phyloP scores from a whole-genome alignment of 2,888 invertebrate genomes.

The Anodontia alba region DNA sequence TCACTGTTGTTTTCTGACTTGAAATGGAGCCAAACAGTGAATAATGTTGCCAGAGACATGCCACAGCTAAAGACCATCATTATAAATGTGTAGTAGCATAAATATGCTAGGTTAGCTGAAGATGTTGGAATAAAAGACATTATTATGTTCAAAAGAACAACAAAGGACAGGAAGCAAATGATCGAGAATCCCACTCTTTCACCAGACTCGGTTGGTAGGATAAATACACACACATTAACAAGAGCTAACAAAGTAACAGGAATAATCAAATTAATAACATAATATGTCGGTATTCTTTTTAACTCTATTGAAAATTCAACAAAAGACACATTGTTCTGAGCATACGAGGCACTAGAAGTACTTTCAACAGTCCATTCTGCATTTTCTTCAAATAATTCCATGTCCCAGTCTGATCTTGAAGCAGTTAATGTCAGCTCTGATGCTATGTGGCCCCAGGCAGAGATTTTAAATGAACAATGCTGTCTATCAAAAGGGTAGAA shows the following conservation, averaged over 20 bases:
- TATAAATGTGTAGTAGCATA: constrained; percentile 55
- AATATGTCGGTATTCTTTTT: constrained; percentile 39
- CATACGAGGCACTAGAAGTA: constrained; percentile 18
- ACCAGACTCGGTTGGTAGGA: constrained; percentile 52
- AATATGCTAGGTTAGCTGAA: constrained; percentile 43
- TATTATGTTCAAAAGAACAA: constrained; percentile 48
- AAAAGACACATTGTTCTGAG: constrained; percentile 31
- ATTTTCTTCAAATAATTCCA: constrained; percentile 49
- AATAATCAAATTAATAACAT: constrained; percentile 45
- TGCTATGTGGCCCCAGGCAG: constrained; percentile 43
- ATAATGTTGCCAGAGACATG: constrained; percentile 34
- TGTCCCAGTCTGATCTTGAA: constrained; percentile 21
- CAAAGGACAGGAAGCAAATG: constrained; percentile 52
- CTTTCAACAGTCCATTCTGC: constrained; percentile 46
- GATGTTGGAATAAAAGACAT: constrained; percentile 49
- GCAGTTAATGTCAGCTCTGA: constrained; percentile 33
- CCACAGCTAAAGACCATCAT: constrained; percentile 58
- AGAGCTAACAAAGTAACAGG: constrained; percentile 45
- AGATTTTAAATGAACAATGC: constrained; percentile 40
- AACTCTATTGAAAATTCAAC: constrained; percentile 38
- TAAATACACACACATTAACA: constrained; percentile 50
- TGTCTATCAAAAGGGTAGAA: constrained; percentile 56
- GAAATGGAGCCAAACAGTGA: constrained; percentile 42
- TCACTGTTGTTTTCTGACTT: constrained; percentile 31
- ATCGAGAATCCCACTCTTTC: constrained; percentile 57